Evolutionary conservation across 2,888 invertebrate species (phyloP).

Genomic region (Taphrorychus bicolor): DNA sequence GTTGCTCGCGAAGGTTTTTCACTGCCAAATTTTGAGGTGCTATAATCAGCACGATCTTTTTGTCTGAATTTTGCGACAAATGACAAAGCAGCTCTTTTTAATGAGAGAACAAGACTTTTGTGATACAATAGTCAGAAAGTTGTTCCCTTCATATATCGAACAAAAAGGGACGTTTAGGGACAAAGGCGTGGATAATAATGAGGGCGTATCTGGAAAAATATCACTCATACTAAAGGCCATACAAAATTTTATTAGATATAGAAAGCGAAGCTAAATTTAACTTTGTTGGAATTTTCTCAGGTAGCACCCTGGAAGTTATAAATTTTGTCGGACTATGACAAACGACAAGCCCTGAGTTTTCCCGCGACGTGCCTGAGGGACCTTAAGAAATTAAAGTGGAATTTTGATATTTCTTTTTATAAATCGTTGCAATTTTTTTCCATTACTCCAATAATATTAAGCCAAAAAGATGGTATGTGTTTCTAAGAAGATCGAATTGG

Average conservation of each 20-base stretch:
- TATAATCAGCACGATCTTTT: conserved; percentile 10
- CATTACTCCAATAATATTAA: background rate
- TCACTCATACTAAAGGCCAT: no score
- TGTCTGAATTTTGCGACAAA: conserved; percentile 8
- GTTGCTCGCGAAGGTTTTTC: conserved; percentile 12
- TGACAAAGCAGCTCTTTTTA: conserved; percentile 8
- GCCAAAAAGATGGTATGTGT: background rate
- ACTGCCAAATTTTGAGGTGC: conserved; percentile 10
- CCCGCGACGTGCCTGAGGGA: background rate
- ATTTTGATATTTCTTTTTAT: background rate
- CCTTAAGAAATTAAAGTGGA: conserved; percentile 7
- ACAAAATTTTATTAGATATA: no score
- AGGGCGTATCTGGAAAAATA: no score
- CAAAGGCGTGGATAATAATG: no score
- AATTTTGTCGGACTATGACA: background rate
- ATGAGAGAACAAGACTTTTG: background rate
- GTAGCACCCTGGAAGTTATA: background rate
- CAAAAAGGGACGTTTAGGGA: no score
- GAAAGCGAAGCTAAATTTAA: background rate
- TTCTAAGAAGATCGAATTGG: background rate
- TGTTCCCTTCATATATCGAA: background rate
- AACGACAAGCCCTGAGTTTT: background rate
- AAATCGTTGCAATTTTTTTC: background rate
- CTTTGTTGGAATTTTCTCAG: background rate
- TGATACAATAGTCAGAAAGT: background rate